Percentiles rank a stretch among this genome's conserved stretches.
Evolutionary conservation across 2,797 vertebrate species (phyloP).

Genomic region (Spinibarbus caldwelli): DNA sequence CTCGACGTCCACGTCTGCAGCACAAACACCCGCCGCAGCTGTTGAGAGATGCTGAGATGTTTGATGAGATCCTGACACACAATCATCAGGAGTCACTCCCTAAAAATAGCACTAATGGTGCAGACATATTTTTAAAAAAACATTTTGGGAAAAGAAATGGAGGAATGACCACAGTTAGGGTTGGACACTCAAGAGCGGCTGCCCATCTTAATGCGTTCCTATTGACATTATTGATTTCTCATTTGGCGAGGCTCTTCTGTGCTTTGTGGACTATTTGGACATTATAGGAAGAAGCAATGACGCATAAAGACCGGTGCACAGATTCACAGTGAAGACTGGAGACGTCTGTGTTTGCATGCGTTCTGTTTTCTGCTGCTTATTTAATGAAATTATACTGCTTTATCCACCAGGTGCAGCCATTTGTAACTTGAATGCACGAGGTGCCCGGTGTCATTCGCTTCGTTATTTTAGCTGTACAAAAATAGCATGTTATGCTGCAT

Average conservation of each 20-base stretch:
- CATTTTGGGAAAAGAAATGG: constrained; percentile 59
- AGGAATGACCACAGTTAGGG: constrained; percentile 66
- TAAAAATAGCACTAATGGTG: constrained; percentile 35
- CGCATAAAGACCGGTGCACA: background rate
- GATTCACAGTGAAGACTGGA: constrained; percentile 10
- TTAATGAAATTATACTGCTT: constrained; percentile 1
- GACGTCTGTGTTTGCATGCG: constrained; percentile 2
- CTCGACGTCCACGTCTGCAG: background rate
- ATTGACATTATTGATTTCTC: constrained; percentile 79
- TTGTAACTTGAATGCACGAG: background rate
- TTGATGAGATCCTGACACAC: constrained; percentile 29
- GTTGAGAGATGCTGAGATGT: constrained; percentile 1
- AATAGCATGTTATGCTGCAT: background rate
- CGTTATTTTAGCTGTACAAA: background rate
- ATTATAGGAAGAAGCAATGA: constrained; percentile 32
- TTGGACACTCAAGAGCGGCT: constrained; percentile 70
- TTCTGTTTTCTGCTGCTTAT: background rate
- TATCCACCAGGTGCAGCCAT: background rate
- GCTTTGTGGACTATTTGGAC: constrained; percentile 56
- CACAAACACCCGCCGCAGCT: background rate
- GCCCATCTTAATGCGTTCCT: constrained; percentile 71
- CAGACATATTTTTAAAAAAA: constrained; percentile 3
- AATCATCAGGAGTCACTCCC: constrained; percentile 2
- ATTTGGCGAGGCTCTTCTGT: constrained; percentile 66
- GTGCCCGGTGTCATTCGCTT: background rate